Base-by-base conservation (phyloP, 2,888 invertebrate species). In the Actias luna region DNA sequence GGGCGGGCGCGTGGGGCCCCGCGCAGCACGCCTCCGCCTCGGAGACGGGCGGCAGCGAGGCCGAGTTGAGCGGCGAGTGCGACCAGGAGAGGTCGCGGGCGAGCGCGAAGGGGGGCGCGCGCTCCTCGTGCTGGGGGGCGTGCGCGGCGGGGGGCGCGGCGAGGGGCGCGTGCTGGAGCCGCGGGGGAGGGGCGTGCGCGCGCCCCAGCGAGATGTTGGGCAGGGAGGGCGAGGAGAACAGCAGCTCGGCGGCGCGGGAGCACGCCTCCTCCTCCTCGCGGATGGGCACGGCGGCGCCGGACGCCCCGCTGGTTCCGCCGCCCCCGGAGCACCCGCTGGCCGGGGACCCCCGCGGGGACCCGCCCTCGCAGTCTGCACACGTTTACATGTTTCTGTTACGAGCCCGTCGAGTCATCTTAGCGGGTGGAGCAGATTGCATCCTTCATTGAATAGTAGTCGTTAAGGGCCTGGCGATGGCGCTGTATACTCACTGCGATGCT, bases 161-260 rank as follows among this genome's bases (percentile, higher is more conserved):
- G 62, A 66, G 67, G 36, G 25, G 65, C 59, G 59, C 96, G 65
- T 64, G 96, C 63, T 96, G n/a, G n/a, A n/a, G 86, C 68, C 82
- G 68, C 97, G 88, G 97, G 97, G 73, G 92, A 74, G 92, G 88
- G 76, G 94, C 91, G 80, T 94, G 96, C 69, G 97, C 97, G 76
- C 97, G 94, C 64, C 98, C 98, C 77, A 99, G 93, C 67, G 98
- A 98, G 84, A 99, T 99, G 93, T 99, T 99, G 79, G 99, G 99
- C 96, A 99, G 96, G 78, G 98, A 98, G 64, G 98, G 98, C 77
- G 98, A 98, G 76, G 97, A 98, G 93, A 98, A 98, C 67, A 98
- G 94, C 66, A 96, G 88, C 93, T 95, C 89, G 93, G 96, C 93
- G 91, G 96, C 88, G 67, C 96, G 85, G 93, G 95, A 82, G 92